These are phyloP conservation scores for Cliona cf. orientalis DNA, from an alignment of 37 sponge, comb jelly and placozoan genomes.

Conservation along the genomic window DNA sequence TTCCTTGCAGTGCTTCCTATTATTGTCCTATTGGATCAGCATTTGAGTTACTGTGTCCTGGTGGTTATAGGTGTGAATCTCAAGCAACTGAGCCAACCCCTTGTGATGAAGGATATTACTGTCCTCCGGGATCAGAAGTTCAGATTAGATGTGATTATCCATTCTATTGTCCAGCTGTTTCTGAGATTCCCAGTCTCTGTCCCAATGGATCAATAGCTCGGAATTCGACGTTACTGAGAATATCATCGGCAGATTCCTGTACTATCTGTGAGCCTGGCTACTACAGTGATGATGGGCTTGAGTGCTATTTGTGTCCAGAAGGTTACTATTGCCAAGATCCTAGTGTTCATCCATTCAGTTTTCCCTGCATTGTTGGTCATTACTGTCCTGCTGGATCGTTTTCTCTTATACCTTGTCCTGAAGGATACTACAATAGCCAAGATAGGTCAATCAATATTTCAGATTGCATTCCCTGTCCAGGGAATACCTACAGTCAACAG, in stretches of 20 bases:
- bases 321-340: not conserved
- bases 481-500: not conserved
- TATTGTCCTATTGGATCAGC: not conserved
- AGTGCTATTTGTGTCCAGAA: not conserved
- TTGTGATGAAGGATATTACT: not conserved
- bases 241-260: not conserved
- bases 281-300: not conserved
- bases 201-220: not conserved
- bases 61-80: not conserved
- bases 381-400: constrained; percentile 1
- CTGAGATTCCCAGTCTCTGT: not conserved
- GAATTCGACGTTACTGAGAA: not conserved
- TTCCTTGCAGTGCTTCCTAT: not conserved
- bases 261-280: not conserved
- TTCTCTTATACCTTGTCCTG: not conserved
- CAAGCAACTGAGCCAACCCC: not conserved
- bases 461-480: not conserved
- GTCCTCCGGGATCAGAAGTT: constrained; percentile 2
- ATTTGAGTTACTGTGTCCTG: not conserved
- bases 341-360: not conserved
- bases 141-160: constrained; percentile 3
- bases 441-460: not conserved
- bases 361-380: not conserved
- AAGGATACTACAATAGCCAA: not conserved
- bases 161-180: not conserved